Conservation (phyloP, 2,888 invertebrate species). For the Heteropelma amictum region DNA sequence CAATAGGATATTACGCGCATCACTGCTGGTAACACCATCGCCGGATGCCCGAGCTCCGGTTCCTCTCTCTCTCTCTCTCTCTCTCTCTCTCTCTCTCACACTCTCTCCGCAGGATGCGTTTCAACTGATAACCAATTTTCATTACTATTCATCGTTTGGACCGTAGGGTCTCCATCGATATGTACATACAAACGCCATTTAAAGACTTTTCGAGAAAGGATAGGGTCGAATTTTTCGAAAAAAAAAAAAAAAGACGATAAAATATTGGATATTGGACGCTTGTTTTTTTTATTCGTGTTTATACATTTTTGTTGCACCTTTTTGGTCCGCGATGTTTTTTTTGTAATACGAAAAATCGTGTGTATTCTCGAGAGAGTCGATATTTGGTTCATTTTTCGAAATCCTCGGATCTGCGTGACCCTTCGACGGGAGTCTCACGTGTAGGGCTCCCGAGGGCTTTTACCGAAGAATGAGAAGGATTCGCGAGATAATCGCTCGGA, state of each 20-base stretch:
- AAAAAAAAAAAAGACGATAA: background rate
- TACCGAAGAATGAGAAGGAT: constrained; percentile 56
- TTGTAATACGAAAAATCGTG: too few species aligned
- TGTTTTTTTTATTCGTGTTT: too few species aligned
- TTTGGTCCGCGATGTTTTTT: too few species aligned
- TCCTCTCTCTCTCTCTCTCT: constrained; percentile 56
- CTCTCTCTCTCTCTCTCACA: background rate
- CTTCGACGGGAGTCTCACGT: background rate
- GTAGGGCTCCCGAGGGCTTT: constrained; percentile 31
- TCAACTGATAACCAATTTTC: constrained; percentile 76
- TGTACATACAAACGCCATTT: background rate
- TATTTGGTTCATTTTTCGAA: too few species aligned
- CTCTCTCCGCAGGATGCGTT: constrained; percentile 65
- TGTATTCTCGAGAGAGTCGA: too few species aligned
- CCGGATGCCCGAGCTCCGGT: constrained; percentile 54
- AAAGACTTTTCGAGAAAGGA: background rate
- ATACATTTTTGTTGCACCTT: too few species aligned
- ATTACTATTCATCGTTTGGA: constrained; percentile 69
- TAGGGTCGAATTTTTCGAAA: too few species aligned
- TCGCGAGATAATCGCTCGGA: constrained; percentile 50
- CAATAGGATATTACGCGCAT: constrained; percentile 77
- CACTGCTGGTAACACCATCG: constrained; percentile 72
- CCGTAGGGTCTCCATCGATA: constrained; percentile 3
- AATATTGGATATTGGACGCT: too few species aligned
- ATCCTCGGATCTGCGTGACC: too few species aligned